Evolutionary conservation across 2,888 invertebrate species (phyloP), one percentile per base, ranked within the genome.

Genomic region (Tetanocera ferruginea): DNA sequence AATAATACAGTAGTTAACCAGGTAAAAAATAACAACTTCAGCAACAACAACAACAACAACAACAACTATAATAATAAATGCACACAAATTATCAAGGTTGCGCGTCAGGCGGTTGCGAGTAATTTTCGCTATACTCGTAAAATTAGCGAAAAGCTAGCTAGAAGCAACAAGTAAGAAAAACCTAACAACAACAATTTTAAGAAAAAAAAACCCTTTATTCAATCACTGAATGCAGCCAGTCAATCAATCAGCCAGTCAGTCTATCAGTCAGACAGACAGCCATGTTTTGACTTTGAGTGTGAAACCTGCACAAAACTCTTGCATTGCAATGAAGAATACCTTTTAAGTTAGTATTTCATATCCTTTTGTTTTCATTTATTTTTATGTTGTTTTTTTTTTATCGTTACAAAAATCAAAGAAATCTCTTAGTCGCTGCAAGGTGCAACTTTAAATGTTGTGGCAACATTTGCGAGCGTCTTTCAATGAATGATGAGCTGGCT

Each of bases 61-160:
- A 57, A 73, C 62, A 73, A 73, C 31, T 62, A 64, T 49, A 62
- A 8, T 60, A 23, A 17, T 49, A 49, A 74, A 64, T 37, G 64
- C 74, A 74, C 64, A 74, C 51, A 64, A 74, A 64, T 64, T 49
- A 74, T 74, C 74, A 74, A 74, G 74, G 74, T 74, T 74, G 74
- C 74, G 64, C 73, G 62, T 74, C 62, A 60, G 73, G 62, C 64
- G 67, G 43, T 43, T 43, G 57, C 43, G 67, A 34, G 14, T 37
- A 67, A 67, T 67, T 67, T 67, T 67, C 67, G 67, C 67, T 1
- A 37, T 67, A 34, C 67, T 34, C 11, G 37, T 19, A 67, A 60
- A 17, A 11, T 60, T 60, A 19, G 67, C 67, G 37, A 66, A 34
- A 66, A 66, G 34, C 19, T 34, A 11, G 62, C 62, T 17, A 62